phyloP scores from a whole-genome alignment of 1,140 invertebrate genomes.

The Drosophila kikkawai region DNA sequence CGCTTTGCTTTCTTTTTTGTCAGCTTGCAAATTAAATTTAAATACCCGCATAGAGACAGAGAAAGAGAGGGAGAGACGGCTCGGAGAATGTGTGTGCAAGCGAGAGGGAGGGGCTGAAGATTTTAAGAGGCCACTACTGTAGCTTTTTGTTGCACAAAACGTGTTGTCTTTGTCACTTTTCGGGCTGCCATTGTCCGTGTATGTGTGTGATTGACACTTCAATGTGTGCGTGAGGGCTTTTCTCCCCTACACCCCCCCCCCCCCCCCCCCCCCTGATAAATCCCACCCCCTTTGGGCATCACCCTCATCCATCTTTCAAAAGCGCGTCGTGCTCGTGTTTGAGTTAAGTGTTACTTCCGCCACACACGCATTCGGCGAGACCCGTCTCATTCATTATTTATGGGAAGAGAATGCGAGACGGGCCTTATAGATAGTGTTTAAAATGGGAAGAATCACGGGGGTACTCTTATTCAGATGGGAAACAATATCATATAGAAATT shows the following conservation, averaged over 20 bases:
- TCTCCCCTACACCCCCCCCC: neutral
- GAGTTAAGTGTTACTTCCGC: constrained; percentile 78
- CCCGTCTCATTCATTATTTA: constrained; percentile 63
- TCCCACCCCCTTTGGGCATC: constrained; percentile 12
- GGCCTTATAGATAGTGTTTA: constrained; percentile 6
- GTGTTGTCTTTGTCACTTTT: constrained; percentile 53
- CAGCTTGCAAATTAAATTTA: constrained; percentile 79
- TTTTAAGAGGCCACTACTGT: constrained; percentile 54
- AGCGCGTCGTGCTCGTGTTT: constrained; percentile 48
- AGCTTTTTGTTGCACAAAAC: constrained; percentile 45
- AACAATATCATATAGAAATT: neutral
- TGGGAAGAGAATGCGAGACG: constrained; percentile 14
- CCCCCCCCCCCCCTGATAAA: constrained; percentile 1
- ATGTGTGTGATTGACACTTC: constrained; percentile 54
- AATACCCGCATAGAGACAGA: constrained; percentile 67
- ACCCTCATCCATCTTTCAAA: constrained; percentile 24
- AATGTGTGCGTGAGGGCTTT: constrained; percentile 31
- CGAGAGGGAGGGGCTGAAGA: constrained; percentile 6
- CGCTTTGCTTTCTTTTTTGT: constrained; percentile 73
- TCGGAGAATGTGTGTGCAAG: constrained; percentile 10
- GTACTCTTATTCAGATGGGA: constrained; percentile 1
- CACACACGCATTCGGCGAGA: constrained; percentile 55
- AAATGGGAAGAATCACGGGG: constrained; percentile 20
- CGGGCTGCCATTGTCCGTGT: constrained; percentile 43
- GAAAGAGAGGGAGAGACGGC: constrained; percentile 7